Conservation (phyloP, 2,113 vertebrate species). For the Neolamprologus fasciatus region DNA sequence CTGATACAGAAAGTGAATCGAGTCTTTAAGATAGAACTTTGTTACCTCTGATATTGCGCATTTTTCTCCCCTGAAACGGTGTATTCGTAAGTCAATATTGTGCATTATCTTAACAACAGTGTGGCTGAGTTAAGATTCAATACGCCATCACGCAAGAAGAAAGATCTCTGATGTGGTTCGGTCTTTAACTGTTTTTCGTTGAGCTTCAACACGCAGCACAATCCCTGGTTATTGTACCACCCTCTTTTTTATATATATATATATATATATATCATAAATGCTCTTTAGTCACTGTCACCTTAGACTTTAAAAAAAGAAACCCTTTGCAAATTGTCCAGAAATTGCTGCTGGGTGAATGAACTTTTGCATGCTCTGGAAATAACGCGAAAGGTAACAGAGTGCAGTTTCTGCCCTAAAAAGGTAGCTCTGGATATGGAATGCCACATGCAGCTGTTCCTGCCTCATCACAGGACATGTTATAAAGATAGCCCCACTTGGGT, state of each 20-base stretch:
- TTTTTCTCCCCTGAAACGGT: conserved; percentile 23
- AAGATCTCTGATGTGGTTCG: not conserved
- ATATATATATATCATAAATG: conserved; percentile 1
- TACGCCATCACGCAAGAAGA: conserved; percentile 3
- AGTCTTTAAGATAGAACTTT: conserved; percentile 63
- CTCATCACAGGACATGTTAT: conserved; percentile 70
- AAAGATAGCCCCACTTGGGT: conserved; percentile 71
- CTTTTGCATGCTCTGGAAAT: conserved; percentile 57
- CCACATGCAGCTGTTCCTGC: conserved; percentile 69
- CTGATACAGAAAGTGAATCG: conserved; percentile 59
- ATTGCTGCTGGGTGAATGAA: conserved; percentile 45
- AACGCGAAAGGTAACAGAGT: conserved; percentile 64
- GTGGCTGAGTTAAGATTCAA: conserved; percentile 7
- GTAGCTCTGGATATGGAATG: conserved; percentile 67
- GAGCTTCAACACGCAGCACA: not conserved
- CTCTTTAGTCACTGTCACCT: not conserved
- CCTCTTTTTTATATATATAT: not conserved
- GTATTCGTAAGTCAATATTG: not conserved
- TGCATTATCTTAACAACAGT: conserved; percentile 13
- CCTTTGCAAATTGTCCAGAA: conserved; percentile 49
- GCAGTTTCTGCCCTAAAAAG: conserved; percentile 76
- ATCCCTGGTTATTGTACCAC: not conserved
- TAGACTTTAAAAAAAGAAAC: rapidly evolving
- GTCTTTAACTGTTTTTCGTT: not conserved
- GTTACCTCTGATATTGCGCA: conserved; percentile 43